phyloP scores from a whole-genome alignment of 23 tunicate species.

The Ascidia mentula region DNA sequence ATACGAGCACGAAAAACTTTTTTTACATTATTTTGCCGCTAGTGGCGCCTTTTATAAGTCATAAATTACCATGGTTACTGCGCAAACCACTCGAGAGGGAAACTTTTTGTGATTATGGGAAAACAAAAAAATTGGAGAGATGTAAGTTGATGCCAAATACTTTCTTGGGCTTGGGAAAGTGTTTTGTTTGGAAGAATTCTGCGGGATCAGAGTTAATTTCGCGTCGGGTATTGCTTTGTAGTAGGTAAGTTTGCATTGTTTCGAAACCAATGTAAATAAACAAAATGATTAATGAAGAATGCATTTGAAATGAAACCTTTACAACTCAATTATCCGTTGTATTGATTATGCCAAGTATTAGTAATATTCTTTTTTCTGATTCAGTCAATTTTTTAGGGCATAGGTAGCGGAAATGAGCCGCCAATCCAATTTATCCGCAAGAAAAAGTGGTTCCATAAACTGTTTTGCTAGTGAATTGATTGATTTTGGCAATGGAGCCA shows the following conservation, averaged over 20 bases:
- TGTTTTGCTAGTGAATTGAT: neutral
- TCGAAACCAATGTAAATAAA: no score
- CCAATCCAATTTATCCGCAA: slow-evolving; percentile 18
- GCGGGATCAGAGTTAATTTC: neutral
- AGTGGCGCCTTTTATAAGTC: neutral
- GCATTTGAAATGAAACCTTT: no score
- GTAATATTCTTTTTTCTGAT: no score
- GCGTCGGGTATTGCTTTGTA: no score
- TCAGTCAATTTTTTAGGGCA: no score
- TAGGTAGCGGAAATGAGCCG: neutral
- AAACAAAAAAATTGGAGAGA: neutral
- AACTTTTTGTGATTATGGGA: neutral
- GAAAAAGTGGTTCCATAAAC: slow-evolving; percentile 25
- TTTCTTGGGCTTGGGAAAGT: neutral
- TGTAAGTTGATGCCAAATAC: neutral
- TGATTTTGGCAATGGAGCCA: neutral
- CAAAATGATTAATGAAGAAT: no score
- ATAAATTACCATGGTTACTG: neutral
- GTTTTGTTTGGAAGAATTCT: neutral
- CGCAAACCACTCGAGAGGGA: neutral
- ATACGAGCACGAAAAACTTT: neutral
- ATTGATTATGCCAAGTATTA: no score
- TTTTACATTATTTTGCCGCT: neutral
- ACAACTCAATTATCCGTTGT: no score
- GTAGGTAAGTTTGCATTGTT: no score